Evolutionary conservation across 2,797 vertebrate genomes (phyloP), one percentile per base, ranked within the genome.

Genomic region (Acrocephalus scirpaceus): DNA sequence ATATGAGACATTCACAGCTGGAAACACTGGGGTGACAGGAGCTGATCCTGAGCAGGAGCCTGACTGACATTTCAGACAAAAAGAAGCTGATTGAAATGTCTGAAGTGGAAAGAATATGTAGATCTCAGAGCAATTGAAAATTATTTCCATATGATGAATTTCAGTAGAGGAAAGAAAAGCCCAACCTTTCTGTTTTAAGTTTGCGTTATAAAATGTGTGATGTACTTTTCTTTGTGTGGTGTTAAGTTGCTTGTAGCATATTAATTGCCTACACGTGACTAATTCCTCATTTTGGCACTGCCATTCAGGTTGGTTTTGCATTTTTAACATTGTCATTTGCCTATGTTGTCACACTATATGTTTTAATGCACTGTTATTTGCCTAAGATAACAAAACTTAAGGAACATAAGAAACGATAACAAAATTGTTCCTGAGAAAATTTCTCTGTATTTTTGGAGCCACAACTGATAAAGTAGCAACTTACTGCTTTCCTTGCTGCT

Each of bases 211-310:
- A 93, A 74, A 38, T 74, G 34, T 13, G 8, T 1, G 0, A 18
- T 45, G 16, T 16, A 16, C 32, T 75, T 70, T 74, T 44, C 18
- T 65, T 74, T 34, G 27, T 66, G 25, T 36, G 11, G 8, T 75
- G 7, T 64, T 60, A 25, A 34, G 30, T 66, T 45, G 19, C 30
- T 57, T 1, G 0, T 57, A 48, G 60, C 7, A 0, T 77, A 22
- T 76, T 70, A 53, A 25, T 54, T 65, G 16, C 15, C 29, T 18
- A 2, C n/a, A 34, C 0, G 0, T 2, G 4, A 7, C 12, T 14
- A 47, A 26, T 54, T 76, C 29, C 32, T 75, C 7, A 2, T 74
- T 85, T 71, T 40, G 18, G 7, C 8, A 7, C 44, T 80, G 34
- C 34, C 34, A 7, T 61, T 69, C n/a, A 53, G 29, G 16, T 56